Evolutionary conservation across 2,888 invertebrate genomes (phyloP), one percentile per base, ranked within the genome.

Genomic region (Ophioninae sp.): DNA sequence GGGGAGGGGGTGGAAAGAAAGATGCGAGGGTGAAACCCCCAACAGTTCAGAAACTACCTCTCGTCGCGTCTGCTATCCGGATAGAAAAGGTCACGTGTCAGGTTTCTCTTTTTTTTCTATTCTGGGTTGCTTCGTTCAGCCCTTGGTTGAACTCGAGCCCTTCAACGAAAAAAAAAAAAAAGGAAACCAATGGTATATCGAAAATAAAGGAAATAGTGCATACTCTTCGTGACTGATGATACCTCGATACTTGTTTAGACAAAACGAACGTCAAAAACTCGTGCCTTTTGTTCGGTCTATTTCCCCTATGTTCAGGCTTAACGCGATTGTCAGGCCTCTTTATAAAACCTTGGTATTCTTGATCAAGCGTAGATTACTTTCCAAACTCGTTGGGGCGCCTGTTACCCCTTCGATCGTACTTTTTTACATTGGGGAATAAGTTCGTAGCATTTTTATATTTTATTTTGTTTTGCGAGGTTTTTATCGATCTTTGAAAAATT

Each of bases 11-110:
- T n/a, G n/a, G n/a, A n/a, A n/a, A n/a, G n/a, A n/a, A n/a, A n/a
- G n/a, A n/a, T 2, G n/a, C 41, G 81, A 79, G 77, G 85, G 79
- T 81, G 79, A 20, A 74, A 74, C 30, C 74, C 77, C 69, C 30
- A 58, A 81, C 63, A 51, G 44, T 79, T 80, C 74, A 61, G 63
- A 82, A 81, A 72, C 39, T 79, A 85, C 80, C 86, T 87, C 87
- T 61, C 64, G 61, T 82, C 86, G 17, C 73, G 9, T 61, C 85
- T 84, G 88, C 71, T 88, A 85, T 86, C 89, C 89, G 87, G 87
- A 82, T 89, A 84, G 85, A 87, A 90, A 90, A 89, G 91, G 91
- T 91, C 89, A 89, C 85, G 86, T 75, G 68, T 82, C 78, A 87
- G 89, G 87, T 88, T 87, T 88, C 87, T 89, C 88, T 87, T 85